These are phyloP conservation scores for Harpagus bidentatus DNA, from an alignment of 2,113 vertebrate genomes.

Conservation along the genomic window DNA sequence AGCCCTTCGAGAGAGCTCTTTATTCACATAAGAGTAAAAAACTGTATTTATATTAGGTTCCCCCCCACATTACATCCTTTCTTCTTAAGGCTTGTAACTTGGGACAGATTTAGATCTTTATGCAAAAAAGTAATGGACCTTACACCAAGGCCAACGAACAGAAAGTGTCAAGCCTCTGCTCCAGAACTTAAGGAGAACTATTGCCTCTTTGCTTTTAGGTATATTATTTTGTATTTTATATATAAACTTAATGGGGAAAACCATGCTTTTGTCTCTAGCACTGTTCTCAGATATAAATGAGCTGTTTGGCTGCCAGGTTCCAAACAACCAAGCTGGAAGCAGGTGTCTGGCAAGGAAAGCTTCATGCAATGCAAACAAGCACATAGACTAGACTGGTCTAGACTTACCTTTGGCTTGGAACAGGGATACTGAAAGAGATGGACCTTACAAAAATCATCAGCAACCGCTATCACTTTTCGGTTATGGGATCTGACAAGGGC, in stretches of 20 bases:
- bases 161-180: neutral
- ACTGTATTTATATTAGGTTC: neutral
- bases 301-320: neutral
- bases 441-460: conserved; percentile 98
- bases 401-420: conserved; percentile 89
- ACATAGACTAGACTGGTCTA: neutral
- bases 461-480: conserved; percentile 92
- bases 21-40: neutral
- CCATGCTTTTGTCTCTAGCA: neutral
- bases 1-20: neutral
- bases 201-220: neutral
- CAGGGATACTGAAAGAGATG: conserved; percentile 96
- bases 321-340: neutral
- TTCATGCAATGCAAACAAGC: neutral
- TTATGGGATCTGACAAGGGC: conserved; percentile 91
- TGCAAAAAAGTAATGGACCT: neutral
- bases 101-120: neutral
- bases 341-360: neutral
- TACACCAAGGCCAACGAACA: neutral
- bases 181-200: neutral
- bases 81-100: neutral
- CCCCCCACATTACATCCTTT: neutral
- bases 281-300: neutral
- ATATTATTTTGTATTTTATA: neutral
- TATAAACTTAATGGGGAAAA: neutral